Conservation (phyloP, 2,797 vertebrate genomes). For the Falco naumanni region DNA sequence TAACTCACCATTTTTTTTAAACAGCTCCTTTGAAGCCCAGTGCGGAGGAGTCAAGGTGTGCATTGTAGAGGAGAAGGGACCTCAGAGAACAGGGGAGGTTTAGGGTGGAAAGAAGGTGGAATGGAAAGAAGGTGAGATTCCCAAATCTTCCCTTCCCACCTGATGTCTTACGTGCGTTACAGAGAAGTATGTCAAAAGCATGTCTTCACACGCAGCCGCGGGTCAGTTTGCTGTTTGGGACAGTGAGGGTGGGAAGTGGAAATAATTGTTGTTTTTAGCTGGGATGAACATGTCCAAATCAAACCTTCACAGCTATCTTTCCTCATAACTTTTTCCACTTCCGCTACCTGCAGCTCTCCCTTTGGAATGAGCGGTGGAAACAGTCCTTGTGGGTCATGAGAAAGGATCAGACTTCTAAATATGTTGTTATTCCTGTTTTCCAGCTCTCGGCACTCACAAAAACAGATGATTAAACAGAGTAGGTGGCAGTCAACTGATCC, state of each 20-base stretch:
- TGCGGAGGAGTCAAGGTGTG: not conserved
- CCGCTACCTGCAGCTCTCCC: constrained; percentile 35
- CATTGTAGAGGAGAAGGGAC: not conserved
- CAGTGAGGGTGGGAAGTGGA: constrained; percentile 50
- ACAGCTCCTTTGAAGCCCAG: not conserved
- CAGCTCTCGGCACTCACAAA: constrained; percentile 26
- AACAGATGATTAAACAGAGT: constrained; percentile 36
- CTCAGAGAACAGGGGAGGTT: not conserved
- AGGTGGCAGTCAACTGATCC: constrained; percentile 25
- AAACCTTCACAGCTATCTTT: constrained; percentile 58
- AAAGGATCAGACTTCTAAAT: constrained; percentile 65
- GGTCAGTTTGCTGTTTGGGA: not conserved
- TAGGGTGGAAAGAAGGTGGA: not conserved
- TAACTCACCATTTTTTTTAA: not conserved
- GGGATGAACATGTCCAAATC: constrained; percentile 24
- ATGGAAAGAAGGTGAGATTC: not conserved
- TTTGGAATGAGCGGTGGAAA: constrained; percentile 68
- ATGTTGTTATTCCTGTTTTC: constrained; percentile 64
- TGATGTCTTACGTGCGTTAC: not conserved
- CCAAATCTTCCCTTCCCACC: not conserved
- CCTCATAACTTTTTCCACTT: constrained; percentile 68
- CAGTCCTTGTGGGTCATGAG: constrained; percentile 65
- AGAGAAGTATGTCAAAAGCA: not conserved
- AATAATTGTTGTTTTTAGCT: constrained; percentile 30
- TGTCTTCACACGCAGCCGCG: not conserved